Base-by-base conservation (phyloP, 2,113 vertebrate genomes). In the Daphoenositta chrysoptera region DNA sequence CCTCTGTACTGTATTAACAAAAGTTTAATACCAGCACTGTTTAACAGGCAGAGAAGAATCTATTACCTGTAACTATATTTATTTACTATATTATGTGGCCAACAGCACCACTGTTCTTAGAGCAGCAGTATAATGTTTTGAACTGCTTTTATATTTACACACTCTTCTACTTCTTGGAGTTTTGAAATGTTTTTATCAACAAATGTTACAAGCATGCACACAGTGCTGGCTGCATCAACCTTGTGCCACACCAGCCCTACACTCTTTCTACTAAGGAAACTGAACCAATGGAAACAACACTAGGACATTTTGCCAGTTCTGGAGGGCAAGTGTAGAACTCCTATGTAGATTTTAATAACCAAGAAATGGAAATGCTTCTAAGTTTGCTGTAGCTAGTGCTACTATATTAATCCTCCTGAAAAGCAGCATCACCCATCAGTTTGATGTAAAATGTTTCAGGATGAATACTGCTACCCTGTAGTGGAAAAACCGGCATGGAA, bases 191-290 rank as follows among this genome's bases (percentile, higher is more conserved):
- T 75, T 83, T 64, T 28, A 42, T 28, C 71, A 81, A 47, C 4
- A 28, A 15, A 39, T 21, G 10, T 28, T 80, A 33, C 4, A 70
- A 72, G 19, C 28, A 50, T 1, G 0, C 16, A 57, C 30, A 10
- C 47, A 78, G 51, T 0, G 1, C 42, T 63, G 69, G 60, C 15
- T 73, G 18, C 44, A 48, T 37, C 54, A 30, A 1, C 0, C 0
- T 8, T 18, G 53, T 64, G 31, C 53, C 39, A 47, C 56, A 56
- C 6, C n/a, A 60, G 18, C 28, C 28, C 33, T 35, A 16, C 40
- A 17, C 15, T 78, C 18, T 37, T 92, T 77, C 64, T n/a, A 39
- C 21, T 18, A 60, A 39, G n/a, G 19, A 57, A 85, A 60, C 7
- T 33, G 57, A 76, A 91, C 44, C 70, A 68, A 22, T 13, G 13